Percentiles rank a stretch among this genome's conserved stretches.
Conservation (phyloP, 1,140 invertebrate species). For the Scaptodrosophila lebanonensis region DNA sequence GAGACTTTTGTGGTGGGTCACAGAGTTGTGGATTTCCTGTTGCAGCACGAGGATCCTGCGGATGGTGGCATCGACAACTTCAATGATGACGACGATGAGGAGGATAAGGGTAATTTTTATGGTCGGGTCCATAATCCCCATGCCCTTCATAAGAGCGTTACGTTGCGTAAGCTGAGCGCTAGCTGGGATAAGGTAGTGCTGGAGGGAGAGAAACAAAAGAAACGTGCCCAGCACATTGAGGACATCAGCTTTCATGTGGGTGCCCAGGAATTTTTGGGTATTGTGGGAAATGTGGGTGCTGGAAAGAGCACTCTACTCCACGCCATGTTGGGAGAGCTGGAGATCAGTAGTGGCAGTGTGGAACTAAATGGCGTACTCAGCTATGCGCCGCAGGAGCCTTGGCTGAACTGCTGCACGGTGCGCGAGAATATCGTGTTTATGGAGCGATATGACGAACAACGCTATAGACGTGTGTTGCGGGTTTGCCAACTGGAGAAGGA, state of each 20-base stretch:
- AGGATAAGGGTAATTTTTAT: constrained; percentile 51
- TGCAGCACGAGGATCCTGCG: constrained; percentile 61
- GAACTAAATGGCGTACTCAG: constrained; percentile 84
- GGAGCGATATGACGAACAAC: constrained; percentile 80
- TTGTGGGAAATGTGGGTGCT: constrained; percentile 88
- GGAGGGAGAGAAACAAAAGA: constrained; percentile 45
- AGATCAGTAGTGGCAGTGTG: constrained; percentile 81
- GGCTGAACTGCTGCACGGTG: constrained; percentile 81
- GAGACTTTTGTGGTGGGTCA: constrained; percentile 82
- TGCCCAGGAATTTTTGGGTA: constrained; percentile 80
- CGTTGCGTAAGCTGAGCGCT: constrained; percentile 72
- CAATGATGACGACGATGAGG: constrained; percentile 40
- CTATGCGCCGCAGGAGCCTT: constrained; percentile 88
- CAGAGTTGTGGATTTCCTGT: constrained; percentile 82
- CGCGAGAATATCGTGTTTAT: constrained; percentile 92
- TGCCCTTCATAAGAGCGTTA: constrained; percentile 78
- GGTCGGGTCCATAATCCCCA: constrained; percentile 73
- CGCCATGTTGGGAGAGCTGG: constrained; percentile 85
- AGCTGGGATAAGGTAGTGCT: constrained; percentile 77
- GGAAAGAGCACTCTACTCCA: constrained; percentile 88
- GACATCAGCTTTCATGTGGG: constrained; percentile 77
- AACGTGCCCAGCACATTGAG: constrained; percentile 77
- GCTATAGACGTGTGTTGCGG: constrained; percentile 81
- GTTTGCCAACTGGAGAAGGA: constrained; percentile 81
- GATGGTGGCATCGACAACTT: constrained; percentile 61